phyloP scores from a whole-genome alignment of 2,888 invertebrate species.

The Smittia aterrima region DNA sequence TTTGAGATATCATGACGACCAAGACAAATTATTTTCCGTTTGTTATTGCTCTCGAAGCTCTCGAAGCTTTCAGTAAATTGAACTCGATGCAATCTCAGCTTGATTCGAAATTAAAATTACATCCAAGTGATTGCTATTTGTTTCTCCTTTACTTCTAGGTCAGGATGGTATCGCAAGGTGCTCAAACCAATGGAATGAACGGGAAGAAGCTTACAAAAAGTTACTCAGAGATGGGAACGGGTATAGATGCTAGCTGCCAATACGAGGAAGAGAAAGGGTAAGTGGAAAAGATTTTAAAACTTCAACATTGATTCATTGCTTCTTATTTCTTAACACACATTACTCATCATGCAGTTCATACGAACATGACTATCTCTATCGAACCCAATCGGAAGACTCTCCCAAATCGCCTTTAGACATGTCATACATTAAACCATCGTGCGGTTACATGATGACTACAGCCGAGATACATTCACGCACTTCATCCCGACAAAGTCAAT shows the following conservation, averaged over 20 bases:
- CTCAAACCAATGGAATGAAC: constrained; percentile 81
- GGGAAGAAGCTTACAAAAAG: constrained; percentile 80
- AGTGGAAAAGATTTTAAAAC: neutral
- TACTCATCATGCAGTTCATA: constrained; percentile 43
- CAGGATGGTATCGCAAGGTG: constrained; percentile 85
- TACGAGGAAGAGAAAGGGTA: constrained; percentile 36
- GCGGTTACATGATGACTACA: constrained; percentile 46
- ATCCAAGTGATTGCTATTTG: neutral
- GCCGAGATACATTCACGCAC: constrained; percentile 47
- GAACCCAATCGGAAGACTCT: constrained; percentile 83
- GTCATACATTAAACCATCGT: constrained; percentile 28
- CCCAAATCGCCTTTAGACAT: constrained; percentile 59
- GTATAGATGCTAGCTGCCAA: constrained; percentile 48
- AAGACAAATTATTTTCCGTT: neutral
- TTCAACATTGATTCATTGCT: neutral
- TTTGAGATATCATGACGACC: neutral
- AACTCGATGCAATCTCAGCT: neutral
- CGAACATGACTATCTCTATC: constrained; percentile 74
- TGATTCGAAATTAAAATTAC: neutral
- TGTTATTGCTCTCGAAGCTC: neutral
- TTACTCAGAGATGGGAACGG: constrained; percentile 71
- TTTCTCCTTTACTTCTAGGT: constrained; percentile 55
- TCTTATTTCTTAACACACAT: constrained; percentile 6
- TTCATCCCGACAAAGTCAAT: constrained; percentile 44
- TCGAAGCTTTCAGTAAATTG: neutral